Base-by-base conservation (phyloP, 1,140 invertebrate genomes). In the Thaumatotibia leucotreta region DNA sequence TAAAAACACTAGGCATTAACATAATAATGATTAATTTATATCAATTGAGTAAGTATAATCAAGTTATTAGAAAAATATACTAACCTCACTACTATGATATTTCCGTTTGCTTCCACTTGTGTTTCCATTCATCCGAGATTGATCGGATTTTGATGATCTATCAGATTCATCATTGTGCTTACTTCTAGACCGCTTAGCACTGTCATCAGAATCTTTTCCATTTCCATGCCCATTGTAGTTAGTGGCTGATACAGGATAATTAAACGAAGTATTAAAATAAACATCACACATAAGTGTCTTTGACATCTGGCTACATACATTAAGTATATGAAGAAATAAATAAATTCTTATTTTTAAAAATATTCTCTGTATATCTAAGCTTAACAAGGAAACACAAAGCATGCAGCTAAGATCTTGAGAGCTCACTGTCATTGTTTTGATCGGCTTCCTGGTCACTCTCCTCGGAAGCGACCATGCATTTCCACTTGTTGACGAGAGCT, bases 401-500 rank as follows among this genome's bases (percentile, higher is more conserved):
- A 58, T 58, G 52, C 52, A 58, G 52, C 52, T 58, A 58, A n/a
- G 52, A 58, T 58, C 52, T 58, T 58, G 24, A 24, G 52, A 27
- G 45, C 86, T 88, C 77, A 91, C 88, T 79, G 61, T 89, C 82
- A 78, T 79, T 76, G 39, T 74, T 79, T 39, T 81, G 76, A 22
- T 88, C 80, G 54, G 65, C 78, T 70, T 91, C 86, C 33, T 89
- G 82, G 22, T 89, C 86, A 32, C 91, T 91, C 17, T 91, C 90
- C 74, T 93, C 92, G 61, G 92, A 93, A 11, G 94, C 93, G 0
- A 98, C 97, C 94, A 98, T 96, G n/a, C 92, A 88, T 86, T 98
- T 98, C 97, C 97, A 98, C 91, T 96, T 95, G n/a, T 92, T 91
- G 4, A 98, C 96, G 35, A 98, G 91, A 5, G 93, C 92, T 75